Base-by-base conservation (phyloP, 2,113 vertebrate species). In the Capreolus pygargus region DNA sequence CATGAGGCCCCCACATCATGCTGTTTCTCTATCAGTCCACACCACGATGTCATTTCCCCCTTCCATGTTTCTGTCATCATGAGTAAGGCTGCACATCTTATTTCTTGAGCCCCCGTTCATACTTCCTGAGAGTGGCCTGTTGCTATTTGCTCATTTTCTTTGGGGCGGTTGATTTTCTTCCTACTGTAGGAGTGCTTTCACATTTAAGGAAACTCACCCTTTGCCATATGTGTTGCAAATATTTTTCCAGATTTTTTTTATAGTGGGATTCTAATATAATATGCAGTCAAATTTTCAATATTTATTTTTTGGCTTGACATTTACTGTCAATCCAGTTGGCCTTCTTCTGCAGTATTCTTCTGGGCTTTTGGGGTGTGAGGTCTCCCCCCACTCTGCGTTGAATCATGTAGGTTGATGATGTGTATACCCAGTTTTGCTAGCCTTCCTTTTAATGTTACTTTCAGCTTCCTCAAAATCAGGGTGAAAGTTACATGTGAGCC, bases 291-390 rank as follows among this genome's bases (percentile, higher is more conserved):
- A 86, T 97, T 95, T 95, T 97, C 96, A 97, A 96, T 98, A 96
- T 98, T 98, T 97, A 93, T 95, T 97, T 97, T 95, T 79, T 97
- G 90, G 55, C 79, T 97, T 98, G 94, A 97, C 97, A 97, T 98
- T 98, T 95, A 67, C 91, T 94, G 93, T 97, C 95, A 94, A 83
- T n/a, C 45, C 58, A 82, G 21, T 54, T 21, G 39, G 88, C 86
- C 86, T 55, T 74, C 54, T 88, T 96, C 70, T 78, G 93, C 33
- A 33, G 82, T 70, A 17, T 17, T 96, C 86, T 64, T 64, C 36
- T 21, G 43, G 47, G 60, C 27, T 79, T 55, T 91, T 0, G 27
- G 81, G 70, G 28, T 19, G 19, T 5, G 28, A 88, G 50, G 57
- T 36, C 78, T 60, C 50, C 50, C 7, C 47, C 11, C 15, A 27